A percentile compares a stretch with the other conserved stretches of the same genome.
phyloP scores from a whole-genome alignment of 2,113 vertebrate species.

The Phocoena sinus region DNA sequence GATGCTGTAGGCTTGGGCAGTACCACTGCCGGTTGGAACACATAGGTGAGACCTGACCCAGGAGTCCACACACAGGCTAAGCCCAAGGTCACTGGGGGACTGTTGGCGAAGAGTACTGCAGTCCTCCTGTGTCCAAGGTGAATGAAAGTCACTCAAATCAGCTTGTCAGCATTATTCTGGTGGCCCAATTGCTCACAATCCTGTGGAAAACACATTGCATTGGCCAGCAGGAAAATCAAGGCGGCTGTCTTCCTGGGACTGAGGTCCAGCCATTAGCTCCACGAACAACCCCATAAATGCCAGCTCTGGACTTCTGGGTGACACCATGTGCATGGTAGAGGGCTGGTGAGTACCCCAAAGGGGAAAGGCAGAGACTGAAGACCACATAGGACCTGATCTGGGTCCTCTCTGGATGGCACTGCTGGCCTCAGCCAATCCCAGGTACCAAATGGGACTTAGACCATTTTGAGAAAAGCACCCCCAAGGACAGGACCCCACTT shows the following conservation, averaged over 20 bases:
- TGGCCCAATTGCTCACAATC: background rate
- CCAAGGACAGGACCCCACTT: background rate
- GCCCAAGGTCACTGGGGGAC: background rate
- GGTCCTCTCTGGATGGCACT: background rate
- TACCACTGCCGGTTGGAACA: background rate
- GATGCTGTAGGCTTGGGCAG: no score
- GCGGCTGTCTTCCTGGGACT: background rate
- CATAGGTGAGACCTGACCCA: background rate
- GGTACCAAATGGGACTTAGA: background rate
- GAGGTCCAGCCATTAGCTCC: background rate
- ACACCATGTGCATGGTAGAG: background rate
- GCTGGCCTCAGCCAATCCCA: background rate
- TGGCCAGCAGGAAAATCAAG: background rate
- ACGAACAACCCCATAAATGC: background rate
- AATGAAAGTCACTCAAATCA: background rate
- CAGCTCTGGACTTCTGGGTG: background rate
- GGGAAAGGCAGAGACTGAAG: background rate
- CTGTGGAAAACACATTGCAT: background rate
- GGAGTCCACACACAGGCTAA: background rate
- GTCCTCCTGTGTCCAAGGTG: background rate
- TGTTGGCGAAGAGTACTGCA: background rate
- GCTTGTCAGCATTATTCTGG: background rate
- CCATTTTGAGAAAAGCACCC: background rate
- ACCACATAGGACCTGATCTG: background rate
- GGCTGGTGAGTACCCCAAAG: background rate